Conservation (phyloP, 2,888 invertebrate genomes). For the Callinectes sapidus region DNA sequence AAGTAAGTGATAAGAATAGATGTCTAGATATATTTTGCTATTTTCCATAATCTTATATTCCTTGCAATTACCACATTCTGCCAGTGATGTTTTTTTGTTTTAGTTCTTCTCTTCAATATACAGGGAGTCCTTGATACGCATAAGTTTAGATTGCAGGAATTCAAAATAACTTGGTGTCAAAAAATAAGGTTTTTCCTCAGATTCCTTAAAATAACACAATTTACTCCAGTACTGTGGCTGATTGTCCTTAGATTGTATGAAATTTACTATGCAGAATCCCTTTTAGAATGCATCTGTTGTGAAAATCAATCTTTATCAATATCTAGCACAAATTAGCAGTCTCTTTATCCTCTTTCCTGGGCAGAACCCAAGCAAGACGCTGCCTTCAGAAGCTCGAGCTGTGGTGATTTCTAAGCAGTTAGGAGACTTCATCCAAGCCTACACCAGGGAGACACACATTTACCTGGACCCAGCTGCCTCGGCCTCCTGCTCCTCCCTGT, state of each 20-base stretch:
- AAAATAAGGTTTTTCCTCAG: too few relatives aligned
- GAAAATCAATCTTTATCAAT: background rate
- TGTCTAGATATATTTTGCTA: background rate
- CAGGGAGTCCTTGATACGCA: too few relatives aligned
- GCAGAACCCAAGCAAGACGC: constrained; percentile 83
- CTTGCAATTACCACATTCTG: background rate
- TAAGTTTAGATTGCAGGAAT: too few relatives aligned
- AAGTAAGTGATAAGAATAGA: background rate
- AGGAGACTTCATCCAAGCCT: constrained; percentile 89
- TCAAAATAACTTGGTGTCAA: too few relatives aligned
- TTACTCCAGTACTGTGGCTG: too few relatives aligned
- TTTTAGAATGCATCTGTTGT: too few relatives aligned
- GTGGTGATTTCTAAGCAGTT: constrained; percentile 89
- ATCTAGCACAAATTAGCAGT: background rate
- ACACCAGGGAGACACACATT: constrained; percentile 86
- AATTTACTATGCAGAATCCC: too few relatives aligned
- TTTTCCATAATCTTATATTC: background rate
- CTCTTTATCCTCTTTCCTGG: constrained; percentile 71
- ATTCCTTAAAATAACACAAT: too few relatives aligned
- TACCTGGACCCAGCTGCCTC: constrained; percentile 69
- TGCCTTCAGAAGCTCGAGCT: constrained; percentile 87
- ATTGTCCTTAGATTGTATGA: too few relatives aligned
- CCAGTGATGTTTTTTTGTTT: background rate
- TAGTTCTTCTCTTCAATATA: background rate
- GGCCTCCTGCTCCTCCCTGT: constrained; percentile 69